Conservation (phyloP, 2,888 invertebrate species). For the Diadegma fenestrale region DNA sequence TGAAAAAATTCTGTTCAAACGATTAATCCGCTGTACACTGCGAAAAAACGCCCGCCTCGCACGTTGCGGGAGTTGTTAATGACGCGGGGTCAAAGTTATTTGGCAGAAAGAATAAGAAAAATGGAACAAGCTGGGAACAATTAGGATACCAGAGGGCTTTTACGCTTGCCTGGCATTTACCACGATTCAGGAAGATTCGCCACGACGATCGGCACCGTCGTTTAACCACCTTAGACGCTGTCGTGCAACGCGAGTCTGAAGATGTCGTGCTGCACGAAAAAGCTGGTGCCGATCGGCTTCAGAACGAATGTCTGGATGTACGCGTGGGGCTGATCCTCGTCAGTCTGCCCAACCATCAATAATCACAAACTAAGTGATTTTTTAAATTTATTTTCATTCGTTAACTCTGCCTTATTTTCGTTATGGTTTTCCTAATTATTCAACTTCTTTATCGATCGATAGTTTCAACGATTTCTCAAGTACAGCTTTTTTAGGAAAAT, state of each 20-base stretch:
- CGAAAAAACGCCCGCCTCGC: neutral
- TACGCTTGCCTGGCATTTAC: slow-evolving; percentile 79
- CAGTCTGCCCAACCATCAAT: slow-evolving; percentile 90
- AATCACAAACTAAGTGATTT: slow-evolving; percentile 79
- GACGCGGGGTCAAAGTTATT: slow-evolving; percentile 11
- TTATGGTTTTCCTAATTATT: slow-evolving; percentile 1
- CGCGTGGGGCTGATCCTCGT: slow-evolving; percentile 97
- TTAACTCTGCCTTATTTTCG: slow-evolving; percentile 75
- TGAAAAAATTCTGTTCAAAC: neutral
- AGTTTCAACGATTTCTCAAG: neutral
- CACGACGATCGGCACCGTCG: slow-evolving; percentile 73
- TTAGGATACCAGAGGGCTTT: slow-evolving; percentile 43
- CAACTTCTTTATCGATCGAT: neutral
- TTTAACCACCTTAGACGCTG: slow-evolving; percentile 86
- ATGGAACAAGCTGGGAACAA: slow-evolving; percentile 31
- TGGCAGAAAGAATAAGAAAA: slow-evolving; percentile 22
- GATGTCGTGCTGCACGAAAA: slow-evolving; percentile 97
- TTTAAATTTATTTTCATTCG: slow-evolving; percentile 31
- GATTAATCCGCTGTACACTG: neutral
- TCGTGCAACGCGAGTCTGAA: slow-evolving; percentile 97
- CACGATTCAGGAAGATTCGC: slow-evolving; percentile 77
- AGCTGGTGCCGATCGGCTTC: slow-evolving; percentile 94
- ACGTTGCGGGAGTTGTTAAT: slow-evolving; percentile 25
- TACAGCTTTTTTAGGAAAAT: neutral
- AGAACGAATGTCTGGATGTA: slow-evolving; percentile 97